phyloP scores from a whole-genome alignment of 2,113 vertebrate genomes.

The Tretioscincus oriximinensis region DNA sequence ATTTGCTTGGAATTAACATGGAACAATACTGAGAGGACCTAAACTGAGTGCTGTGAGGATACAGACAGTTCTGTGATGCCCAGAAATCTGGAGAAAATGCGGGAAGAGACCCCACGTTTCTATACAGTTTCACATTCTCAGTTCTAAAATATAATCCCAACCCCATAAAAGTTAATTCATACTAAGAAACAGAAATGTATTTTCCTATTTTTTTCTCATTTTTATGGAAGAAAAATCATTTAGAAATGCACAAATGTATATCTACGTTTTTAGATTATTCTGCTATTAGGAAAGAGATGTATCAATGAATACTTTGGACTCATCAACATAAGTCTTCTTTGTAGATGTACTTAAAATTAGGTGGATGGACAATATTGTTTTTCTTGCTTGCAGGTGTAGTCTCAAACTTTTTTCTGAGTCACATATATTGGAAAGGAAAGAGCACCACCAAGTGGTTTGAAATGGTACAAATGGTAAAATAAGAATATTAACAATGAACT shows the following conservation, averaged over 20 bases:
- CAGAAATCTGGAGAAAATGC: background rate
- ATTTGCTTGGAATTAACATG: no score
- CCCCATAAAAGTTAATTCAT: background rate
- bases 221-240: background rate
- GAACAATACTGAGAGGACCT: no score
- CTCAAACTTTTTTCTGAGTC: conserved; percentile 3
- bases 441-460: conserved; percentile 43
- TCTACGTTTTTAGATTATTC: background rate
- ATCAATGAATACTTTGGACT: background rate
- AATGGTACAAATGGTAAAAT: background rate
- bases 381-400: background rate
- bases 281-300: background rate
- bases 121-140: background rate
- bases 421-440: conserved; percentile 2
- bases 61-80: no score
- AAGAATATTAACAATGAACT: background rate
- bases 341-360: background rate
- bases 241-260: background rate
- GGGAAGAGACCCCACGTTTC: no score
- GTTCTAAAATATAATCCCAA: no score
- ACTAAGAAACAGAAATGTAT: background rate
- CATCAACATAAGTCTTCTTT: background rate
- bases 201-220: background rate
- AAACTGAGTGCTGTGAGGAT: no score
- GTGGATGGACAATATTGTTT: accelerated